A percentile compares a stretch with the other conserved stretches of the same genome.
Evolutionary conservation across 1,140 invertebrate genomes (phyloP).

Genomic region (Ceratoteleas bidentatus): DNA sequence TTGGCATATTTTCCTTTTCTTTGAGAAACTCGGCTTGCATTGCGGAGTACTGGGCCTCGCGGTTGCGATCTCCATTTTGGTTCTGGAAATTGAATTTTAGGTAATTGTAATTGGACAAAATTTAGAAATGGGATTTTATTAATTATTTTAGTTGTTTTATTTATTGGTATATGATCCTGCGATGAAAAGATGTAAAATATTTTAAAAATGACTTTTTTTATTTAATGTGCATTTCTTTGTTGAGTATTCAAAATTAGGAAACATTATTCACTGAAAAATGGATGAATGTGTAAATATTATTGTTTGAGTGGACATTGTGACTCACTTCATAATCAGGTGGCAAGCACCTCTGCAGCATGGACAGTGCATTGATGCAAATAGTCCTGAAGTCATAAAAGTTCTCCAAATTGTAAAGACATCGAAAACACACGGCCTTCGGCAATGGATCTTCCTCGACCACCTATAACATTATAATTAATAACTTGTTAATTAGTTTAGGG

Average conservation of each 20-base stretch:
- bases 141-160: too few species aligned
- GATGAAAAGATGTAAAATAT: too few species aligned
- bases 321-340: constrained; percentile 71
- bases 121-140: too few species aligned
- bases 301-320: too few species aligned
- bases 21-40: constrained; percentile 72
- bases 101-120: too few species aligned
- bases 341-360: constrained; percentile 76
- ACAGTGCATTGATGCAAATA: constrained; percentile 80
- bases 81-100: too few species aligned
- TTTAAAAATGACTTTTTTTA: too few species aligned
- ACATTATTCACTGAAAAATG: neutral
- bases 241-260: too few species aligned
- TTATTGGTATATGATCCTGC: too few species aligned
- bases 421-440: constrained; percentile 81
- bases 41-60: constrained; percentile 60
- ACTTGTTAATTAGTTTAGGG: neutral
- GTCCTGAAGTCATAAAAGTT: constrained; percentile 82
- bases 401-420: constrained; percentile 82
- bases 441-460: constrained; percentile 79
- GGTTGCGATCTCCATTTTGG: constrained; percentile 54
- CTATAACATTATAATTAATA: constrained; percentile 69
- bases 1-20: constrained; percentile 76
- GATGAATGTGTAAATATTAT: neutral
- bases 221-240: too few species aligned